Base-by-base conservation (phyloP, 2,888 invertebrate species). In the Heteropelma amictum region DNA sequence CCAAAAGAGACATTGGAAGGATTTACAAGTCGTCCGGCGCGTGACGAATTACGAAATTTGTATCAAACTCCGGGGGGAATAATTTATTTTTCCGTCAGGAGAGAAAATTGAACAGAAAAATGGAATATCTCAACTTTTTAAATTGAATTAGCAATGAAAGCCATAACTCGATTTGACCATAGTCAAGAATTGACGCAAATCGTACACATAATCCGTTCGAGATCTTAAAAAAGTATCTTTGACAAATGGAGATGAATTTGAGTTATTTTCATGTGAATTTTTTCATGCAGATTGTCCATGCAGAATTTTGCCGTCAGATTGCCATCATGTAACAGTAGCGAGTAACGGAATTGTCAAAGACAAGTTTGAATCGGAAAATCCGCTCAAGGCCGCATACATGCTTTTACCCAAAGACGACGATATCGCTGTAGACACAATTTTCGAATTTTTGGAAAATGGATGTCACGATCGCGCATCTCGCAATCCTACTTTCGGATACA, bases 341-440 rank as follows among this genome's bases (percentile, higher is more conserved):
- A 83, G 82, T 8, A 63, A 64, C 10, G 83, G 83, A 14, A 61
- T 84, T 38, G 70, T 85, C 33, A 40, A 81, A 1, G 72, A 87
- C 49, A 63, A 80, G 10, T 47, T 21, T 21, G 83, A 83, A 70
- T 63, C 78, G 2, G 81, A 82, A 14, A 49, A 56, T 10, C 7
- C 38, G 23, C 56, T 71, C 2, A 63, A 69, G 7, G 54, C 70
- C 2, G 77, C 79, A 3, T 82, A 82, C 26, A 61, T 81, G 28
- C 84, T 85, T 72, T 70, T 89, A 6, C 88, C 89, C 1, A 70
- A 82, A 28, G 79, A 86, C 53, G 77, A 83, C 2, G 71, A 78
- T 8, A 79, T 86, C 6, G 72, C 70, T 10, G 78, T 84, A 1
- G 80, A 81, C 30, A 72, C 74, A 6, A 67, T 79, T 64, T 49